A percentile compares a stretch with the other conserved stretches of the same genome.
Conservation (phyloP, 2,113 vertebrate genomes). For the Cheirogaleus medius region DNA sequence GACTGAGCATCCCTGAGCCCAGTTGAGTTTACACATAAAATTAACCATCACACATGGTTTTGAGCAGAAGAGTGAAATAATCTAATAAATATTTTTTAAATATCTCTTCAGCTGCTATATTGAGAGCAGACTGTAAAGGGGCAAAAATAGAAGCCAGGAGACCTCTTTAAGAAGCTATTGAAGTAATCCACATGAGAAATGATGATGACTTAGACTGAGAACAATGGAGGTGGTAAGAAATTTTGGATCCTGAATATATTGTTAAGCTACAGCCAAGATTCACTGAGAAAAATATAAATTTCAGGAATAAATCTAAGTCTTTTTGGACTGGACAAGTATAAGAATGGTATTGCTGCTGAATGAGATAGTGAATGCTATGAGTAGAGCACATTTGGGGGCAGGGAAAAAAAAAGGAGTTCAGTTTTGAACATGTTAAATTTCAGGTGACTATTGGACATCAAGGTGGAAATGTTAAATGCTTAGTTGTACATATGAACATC, state of each 20-base stretch:
- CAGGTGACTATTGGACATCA: background rate
- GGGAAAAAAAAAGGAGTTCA: background rate
- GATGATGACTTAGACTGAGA: background rate
- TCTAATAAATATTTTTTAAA: background rate
- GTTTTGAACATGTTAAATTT: background rate
- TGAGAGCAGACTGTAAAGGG: background rate
- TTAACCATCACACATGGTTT: background rate
- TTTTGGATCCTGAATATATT: background rate
- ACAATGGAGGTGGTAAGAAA: background rate
- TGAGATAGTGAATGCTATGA: background rate
- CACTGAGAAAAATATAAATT: background rate
- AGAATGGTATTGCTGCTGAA: background rate
- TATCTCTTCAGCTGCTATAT: background rate
- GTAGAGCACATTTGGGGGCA: background rate
- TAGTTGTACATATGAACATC: too few species aligned
- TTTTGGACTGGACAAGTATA: background rate
- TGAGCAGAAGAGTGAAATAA: background rate
- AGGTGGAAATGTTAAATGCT: background rate
- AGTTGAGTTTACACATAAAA: background rate
- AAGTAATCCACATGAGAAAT: background rate
- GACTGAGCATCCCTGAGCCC: background rate
- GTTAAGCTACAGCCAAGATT: background rate
- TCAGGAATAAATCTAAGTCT: background rate
- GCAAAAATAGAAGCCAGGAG: background rate
- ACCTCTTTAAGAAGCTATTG: background rate